Conservation (phyloP, 2,797 vertebrate genomes). For the Trichosurus vulpecula region DNA sequence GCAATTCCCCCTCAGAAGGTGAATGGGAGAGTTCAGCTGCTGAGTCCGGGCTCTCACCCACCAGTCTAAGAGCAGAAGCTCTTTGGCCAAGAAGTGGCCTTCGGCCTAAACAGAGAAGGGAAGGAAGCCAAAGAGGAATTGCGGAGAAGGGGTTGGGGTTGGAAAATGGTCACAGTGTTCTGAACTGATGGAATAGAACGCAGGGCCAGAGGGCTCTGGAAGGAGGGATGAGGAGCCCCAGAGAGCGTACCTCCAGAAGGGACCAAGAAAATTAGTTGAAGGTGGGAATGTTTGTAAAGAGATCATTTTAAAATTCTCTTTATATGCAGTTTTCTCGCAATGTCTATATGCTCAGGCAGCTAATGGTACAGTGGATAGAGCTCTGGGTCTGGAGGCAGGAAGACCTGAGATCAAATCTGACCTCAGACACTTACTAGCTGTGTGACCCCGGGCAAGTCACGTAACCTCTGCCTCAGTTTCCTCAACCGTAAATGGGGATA, state of each 20-base stretch:
- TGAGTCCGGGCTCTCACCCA: not conserved
- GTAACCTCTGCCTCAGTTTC: not conserved
- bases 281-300: not conserved
- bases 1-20: not conserved
- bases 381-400: not conserved
- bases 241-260: not conserved
- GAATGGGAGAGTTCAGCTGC: not conserved
- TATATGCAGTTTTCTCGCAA: not conserved
- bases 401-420: not conserved
- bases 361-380: not conserved
- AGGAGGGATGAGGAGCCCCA: no score
- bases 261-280: not conserved
- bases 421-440: not conserved
- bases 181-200: no score
- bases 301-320: not conserved
- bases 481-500: not conserved
- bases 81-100: not conserved
- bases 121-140: not conserved
- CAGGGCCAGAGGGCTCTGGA: not conserved
- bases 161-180: not conserved
- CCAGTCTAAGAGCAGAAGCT: not conserved
- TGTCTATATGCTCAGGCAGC: not conserved
- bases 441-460: not conserved
- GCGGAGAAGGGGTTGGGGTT: not conserved
- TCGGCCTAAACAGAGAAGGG: not conserved